Percentiles rank a stretch among this genome's conserved stretches.
Conservation (phyloP, 2,797 vertebrate genomes). For the Rhinoraja longicauda region DNA sequence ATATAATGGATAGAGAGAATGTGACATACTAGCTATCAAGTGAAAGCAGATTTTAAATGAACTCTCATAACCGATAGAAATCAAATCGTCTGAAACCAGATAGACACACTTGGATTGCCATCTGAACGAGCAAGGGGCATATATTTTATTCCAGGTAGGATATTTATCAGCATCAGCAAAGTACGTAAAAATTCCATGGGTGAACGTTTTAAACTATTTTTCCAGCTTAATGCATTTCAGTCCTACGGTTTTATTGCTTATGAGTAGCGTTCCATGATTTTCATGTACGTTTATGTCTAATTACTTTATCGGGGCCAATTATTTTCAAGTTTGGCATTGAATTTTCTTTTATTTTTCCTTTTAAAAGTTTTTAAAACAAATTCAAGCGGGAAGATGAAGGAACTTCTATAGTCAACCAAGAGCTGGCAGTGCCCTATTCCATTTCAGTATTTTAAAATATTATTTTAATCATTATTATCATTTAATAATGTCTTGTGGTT, state of each 20-base stretch:
- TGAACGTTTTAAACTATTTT: not conserved
- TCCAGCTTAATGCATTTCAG: not conserved
- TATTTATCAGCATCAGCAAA: not conserved
- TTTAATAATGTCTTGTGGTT: not conserved
- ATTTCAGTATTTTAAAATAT: not conserved
- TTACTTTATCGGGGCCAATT: not conserved
- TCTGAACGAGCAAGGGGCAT: not conserved
- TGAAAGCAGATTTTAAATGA: not conserved
- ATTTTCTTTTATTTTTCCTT: not conserved
- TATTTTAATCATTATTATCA: constrained; percentile 19
- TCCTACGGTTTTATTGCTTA: not conserved
- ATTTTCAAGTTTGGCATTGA: not conserved
- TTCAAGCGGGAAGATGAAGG: not conserved
- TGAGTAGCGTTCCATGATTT: not conserved
- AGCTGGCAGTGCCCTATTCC: not conserved
- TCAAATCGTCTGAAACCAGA: not conserved
- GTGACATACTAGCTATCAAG: not conserved
- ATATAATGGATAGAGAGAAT: not conserved
- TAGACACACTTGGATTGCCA: not conserved
- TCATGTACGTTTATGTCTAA: not conserved
- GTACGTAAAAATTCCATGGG: not conserved
- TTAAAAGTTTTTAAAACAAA: not conserved
- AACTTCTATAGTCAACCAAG: not conserved
- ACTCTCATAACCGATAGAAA: not conserved
- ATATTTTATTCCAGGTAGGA: not conserved